Base-by-base conservation (phyloP, 2,888 invertebrate species). In the Agonum fuliginosum region DNA sequence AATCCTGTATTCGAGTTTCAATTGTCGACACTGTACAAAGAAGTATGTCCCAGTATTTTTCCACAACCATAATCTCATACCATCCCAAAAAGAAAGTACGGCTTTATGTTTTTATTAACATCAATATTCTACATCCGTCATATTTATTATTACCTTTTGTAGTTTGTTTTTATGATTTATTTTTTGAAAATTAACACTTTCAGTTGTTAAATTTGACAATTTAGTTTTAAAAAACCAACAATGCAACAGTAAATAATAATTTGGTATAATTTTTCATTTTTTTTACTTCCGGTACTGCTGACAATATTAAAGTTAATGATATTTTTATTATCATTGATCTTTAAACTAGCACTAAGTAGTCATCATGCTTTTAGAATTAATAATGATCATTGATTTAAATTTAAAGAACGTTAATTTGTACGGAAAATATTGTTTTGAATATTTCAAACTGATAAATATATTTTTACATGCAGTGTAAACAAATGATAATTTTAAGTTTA, bases 361-460 rank as follows among this genome's bases (percentile, higher is more conserved):
- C 37, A 37, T 37, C 37, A 37, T n/a, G 12, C 10, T 37, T 37
- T 1, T 37, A n/a, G 1, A 10, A n/a, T 37, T 12, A 37, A 12
- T 10, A 37, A 37, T 8, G 8, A 8, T 37, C 37, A 37, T 37
- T 37, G 12, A 10, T 37, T 37, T 37, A n/a, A 37, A 37, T 37
- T 37, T n/a, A n/a, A 34, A 37, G n/a, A n/a, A 37, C 37, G 37
- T 37, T n/a, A n/a, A n/a, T n/a, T 37, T 37, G 37, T 37, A 37
- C n/a, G 4, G 3, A 37, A 37, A n/a, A 37, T 37, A 10, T n/a
- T 5, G 12, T 1, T 37, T n/a, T n/a, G 12, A 37, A n/a, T 37
- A 12, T 37, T 1, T 1, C n/a, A 37, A n/a, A 1, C 10, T 30
- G 30, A 1, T 2, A 30, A 37, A n/a, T n/a, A 37, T 37, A 37